Evolutionary conservation across 2,888 invertebrate species (phyloP), one percentile per base, ranked within the genome.

Genomic region (Melinaea marsaeus): DNA sequence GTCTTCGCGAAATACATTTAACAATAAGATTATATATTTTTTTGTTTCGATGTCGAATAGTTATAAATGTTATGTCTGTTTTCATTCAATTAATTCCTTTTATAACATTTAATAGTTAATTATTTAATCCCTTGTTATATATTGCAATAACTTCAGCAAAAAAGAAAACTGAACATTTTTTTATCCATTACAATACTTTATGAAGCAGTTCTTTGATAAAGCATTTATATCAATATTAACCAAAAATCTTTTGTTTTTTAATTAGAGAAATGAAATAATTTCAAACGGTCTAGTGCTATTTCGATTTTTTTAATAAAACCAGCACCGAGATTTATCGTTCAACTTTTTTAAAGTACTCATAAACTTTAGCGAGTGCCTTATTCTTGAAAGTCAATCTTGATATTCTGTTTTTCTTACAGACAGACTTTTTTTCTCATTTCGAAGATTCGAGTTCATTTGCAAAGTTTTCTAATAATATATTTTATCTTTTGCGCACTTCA

Each of bases 301-400:
- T 74, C 71, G 69, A 69, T 64, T 72, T 76, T 77, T 78, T 75
- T 58, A 58, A 77, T 76, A 77, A 79, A 79, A 76, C 75, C 75
- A 74, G 64, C 69, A 66, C 65, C 66, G 64, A 72, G 75, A 79
- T 79, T 79, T 79, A 79, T 76, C 72, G 77, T 71, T 66, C 60
- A 79, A 79, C 71, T 79, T 79, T 73, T 71, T 69, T 69, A 73
- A 78, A 74, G 61, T 72, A 72, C 71, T 66, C 71, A 61, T 62
- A 69, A 71, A 74, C 74, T 73, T 69, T 66, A 69, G 55, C 42
- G 9, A 56, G 47, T 32, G 71, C 66, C 69, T 60, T 76, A 75
- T 75, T 77, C 74, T 72, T 32, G 48, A n/a, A 51, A 51, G 51
- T 51, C 51, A 32, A 51, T 32, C 32, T 51, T 7, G 32, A 51